phyloP scores from a whole-genome alignment of 2,888 invertebrate genomes.

The Epirrhoe tristata region DNA sequence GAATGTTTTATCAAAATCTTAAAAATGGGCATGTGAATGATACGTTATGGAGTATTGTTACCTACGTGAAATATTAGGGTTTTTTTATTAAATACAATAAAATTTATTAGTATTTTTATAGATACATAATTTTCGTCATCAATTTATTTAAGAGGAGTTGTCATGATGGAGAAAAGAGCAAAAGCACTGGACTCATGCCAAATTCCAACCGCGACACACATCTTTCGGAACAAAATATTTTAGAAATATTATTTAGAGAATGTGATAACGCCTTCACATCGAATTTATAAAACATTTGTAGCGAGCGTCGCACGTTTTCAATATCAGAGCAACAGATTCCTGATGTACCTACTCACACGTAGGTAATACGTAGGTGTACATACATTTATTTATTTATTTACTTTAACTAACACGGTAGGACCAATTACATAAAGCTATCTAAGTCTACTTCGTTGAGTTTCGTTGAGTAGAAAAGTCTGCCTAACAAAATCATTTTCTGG shows the following conservation, averaged over 20 bases:
- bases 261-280: conserved; percentile 41
- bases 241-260: conserved; percentile 66
- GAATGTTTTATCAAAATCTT: neutral
- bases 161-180: conserved; percentile 77
- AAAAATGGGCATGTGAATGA: neutral
- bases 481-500: neutral
- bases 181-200: conserved; percentile 79
- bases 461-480: neutral
- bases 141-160: conserved; percentile 72
- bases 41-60: neutral
- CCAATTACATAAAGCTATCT: neutral
- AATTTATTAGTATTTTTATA: conserved; percentile 49
- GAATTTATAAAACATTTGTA: conserved; percentile 41
- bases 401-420: too few relatives aligned
- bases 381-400: too few relatives aligned
- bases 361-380: neutral
- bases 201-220: conserved; percentile 73
- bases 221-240: conserved; percentile 76
- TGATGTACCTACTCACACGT: conserved; percentile 2
- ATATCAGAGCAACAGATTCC: conserved; percentile 46
- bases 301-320: conserved; percentile 42
- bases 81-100: conserved; percentile 14
- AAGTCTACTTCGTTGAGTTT: neutral
- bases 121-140: conserved; percentile 58
- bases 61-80: neutral